Evolutionary conservation across 1,140 invertebrate species (phyloP).

Genomic region (Diorhabda elongata): DNA sequence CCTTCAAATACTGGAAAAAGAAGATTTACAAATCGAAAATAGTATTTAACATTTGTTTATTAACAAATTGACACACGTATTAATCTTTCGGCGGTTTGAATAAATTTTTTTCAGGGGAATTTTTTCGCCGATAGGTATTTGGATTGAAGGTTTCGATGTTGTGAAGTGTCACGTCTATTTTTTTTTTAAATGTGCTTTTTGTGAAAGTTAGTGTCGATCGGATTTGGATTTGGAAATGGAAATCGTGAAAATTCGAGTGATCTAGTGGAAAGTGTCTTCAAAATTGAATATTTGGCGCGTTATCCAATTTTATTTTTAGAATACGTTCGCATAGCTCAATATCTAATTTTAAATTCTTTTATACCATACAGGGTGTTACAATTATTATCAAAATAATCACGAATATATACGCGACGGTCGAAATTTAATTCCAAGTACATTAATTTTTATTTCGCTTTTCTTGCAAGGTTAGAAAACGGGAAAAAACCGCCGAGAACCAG

Average conservation of each 20-base stretch:
- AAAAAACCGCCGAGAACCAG: too few species aligned
- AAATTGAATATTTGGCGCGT: too few species aligned
- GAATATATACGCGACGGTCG: too few species aligned
- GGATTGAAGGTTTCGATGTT: conserved; percentile 16
- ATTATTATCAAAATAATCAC: too few species aligned
- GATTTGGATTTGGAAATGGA: background rate
- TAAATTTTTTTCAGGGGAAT: conserved; percentile 19
- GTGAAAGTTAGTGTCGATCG: conserved; percentile 12
- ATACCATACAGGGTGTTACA: too few species aligned
- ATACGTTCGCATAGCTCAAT: too few species aligned
- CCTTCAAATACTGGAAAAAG: conserved; percentile 43
- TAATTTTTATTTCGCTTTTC: too few species aligned
- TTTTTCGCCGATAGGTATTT: conserved; percentile 22
- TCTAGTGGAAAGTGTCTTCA: background rate
- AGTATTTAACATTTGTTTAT: conserved; percentile 33
- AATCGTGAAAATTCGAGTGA: conserved; percentile 7
- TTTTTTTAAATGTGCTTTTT: conserved; percentile 15
- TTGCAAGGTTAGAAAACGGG: too few species aligned
- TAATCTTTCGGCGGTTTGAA: background rate
- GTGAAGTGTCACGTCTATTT: conserved; percentile 15
- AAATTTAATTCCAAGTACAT: too few species aligned
- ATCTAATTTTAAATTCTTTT: too few species aligned
- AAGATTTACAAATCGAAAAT: conserved; percentile 45
- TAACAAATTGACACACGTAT: background rate
- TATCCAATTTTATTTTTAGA: too few species aligned